phyloP scores from a whole-genome alignment of 2,113 vertebrate species.

The Xerus inauris region DNA sequence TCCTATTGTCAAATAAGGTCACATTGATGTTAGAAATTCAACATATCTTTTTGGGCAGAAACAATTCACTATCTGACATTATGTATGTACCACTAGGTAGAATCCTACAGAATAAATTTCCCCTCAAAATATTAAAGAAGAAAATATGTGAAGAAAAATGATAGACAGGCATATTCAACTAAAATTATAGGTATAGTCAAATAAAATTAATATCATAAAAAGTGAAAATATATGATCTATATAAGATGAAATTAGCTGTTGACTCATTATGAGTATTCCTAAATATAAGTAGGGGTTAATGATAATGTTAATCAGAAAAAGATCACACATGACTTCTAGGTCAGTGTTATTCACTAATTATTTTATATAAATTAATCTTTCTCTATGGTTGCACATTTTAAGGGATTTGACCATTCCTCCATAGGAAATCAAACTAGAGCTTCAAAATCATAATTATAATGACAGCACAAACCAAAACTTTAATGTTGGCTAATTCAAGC shows the following conservation, averaged over 20 bases:
- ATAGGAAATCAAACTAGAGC: slow-evolving; percentile 68
- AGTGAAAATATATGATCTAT: background rate
- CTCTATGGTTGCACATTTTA: slow-evolving; percentile 63
- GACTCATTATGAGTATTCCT: background rate
- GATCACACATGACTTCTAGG: slow-evolving; percentile 37
- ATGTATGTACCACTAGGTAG: background rate
- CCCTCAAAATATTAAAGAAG: background rate
- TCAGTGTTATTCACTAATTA: slow-evolving; percentile 4
- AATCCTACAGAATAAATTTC: background rate
- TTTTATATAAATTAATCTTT: slow-evolving; percentile 59
- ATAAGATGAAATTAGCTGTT: background rate
- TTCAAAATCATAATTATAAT: slow-evolving; percentile 74
- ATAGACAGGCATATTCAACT: background rate
- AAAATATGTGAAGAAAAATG: background rate
- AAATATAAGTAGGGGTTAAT: background rate
- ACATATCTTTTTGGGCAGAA: background rate
- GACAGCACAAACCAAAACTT: slow-evolving; percentile 70
- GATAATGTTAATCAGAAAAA: slow-evolving; percentile 8
- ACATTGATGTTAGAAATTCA: background rate
- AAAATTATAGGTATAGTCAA: background rate
- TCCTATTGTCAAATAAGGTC: background rate
- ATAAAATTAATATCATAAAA: background rate
- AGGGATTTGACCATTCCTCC: slow-evolving; percentile 65
- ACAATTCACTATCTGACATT: background rate
- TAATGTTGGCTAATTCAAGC: slow-evolving; percentile 67